Base-by-base conservation (phyloP, 2,797 vertebrate genomes). In the Adrianichthys oophorus region DNA sequence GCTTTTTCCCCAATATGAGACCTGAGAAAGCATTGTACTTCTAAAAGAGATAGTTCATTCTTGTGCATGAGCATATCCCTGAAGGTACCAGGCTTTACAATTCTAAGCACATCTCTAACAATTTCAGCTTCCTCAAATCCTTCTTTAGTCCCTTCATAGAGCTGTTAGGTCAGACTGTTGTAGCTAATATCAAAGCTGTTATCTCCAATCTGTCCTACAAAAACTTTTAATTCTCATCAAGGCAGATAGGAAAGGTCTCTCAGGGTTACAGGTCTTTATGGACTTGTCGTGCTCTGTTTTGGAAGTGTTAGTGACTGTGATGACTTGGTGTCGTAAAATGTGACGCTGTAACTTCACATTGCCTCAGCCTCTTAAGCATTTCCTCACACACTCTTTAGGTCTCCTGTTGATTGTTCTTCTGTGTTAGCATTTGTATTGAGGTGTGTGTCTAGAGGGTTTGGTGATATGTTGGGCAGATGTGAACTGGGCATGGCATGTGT, bases 21-120 rank as follows among this genome's bases (percentile, higher is more conserved):
- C 17, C 49, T 23, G 15, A 78, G 68, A n/a, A 75, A 79, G 5
- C 54, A 60, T 13, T 78, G 53, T 0, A 71, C 56, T 29, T 71
- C 50, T 7, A 40, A 0, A 0, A 74, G 2, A 1, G 48, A 24
- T 0, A 74, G 15, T 32, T 18, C 16, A 1, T 78, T 60, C 18
- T 74, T 78, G 6, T 58, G 50, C 1, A 37, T 5, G 0, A 70
- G 63, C 56, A 74, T 78, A 1, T 70, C 56, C 6, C 53, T 74
- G 14, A 77, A 74, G 15, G 37, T 46, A 0, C 72, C 61, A 13
- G 68, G 70, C 45, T 62, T 80, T 3, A 78, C 48, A 15, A 74
- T 59, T n/a, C 49, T 63, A 1, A 62, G 4, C 5, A 49, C 45
- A 1, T 45, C 60, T 1, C 53, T 1, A n/a, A 61, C 4, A 0